These are phyloP conservation scores for Diogma glabrata DNA, from an alignment of 2,888 invertebrate species.

Conservation along the genomic window DNA sequence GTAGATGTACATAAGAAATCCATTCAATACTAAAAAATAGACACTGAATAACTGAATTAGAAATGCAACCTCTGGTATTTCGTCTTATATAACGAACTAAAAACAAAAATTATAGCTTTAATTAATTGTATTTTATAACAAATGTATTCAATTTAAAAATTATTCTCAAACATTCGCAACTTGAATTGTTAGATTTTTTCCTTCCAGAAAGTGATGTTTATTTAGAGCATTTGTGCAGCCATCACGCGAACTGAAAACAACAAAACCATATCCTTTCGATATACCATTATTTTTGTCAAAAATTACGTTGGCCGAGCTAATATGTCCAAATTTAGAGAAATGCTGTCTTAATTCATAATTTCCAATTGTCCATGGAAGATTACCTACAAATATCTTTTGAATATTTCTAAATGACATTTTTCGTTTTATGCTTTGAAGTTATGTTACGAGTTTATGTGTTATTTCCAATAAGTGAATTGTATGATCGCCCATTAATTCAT, in stretches of 20 bases:
- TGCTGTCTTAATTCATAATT: slow-evolving; percentile 58
- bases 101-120: no score
- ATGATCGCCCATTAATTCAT: slow-evolving; percentile 68
- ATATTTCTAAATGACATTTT: slow-evolving; percentile 22
- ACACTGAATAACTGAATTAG: no score
- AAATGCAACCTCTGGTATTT: no score
- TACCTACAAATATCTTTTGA: slow-evolving; percentile 59
- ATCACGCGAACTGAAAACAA: slow-evolving; percentile 52
- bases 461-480: slow-evolving; percentile 80
- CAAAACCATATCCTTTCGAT: slow-evolving; percentile 65
- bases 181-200: slow-evolving; percentile 50
- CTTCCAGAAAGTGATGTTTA: slow-evolving; percentile 56
- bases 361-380: slow-evolving; percentile 72
- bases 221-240: slow-evolving; percentile 50
- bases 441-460: slow-evolving; percentile 26
- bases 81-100: no score
- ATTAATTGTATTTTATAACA: no score
- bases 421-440: neutral
- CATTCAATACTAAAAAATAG: no score
- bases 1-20: no score
- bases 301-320: slow-evolving; percentile 50
- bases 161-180: no score
- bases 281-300: slow-evolving; percentile 65
- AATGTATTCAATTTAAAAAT: no score
- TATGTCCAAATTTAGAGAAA: slow-evolving; percentile 65